phyloP scores from a whole-genome alignment of 2,113 vertebrate species.

The Andinoacara biseriatus region DNA sequence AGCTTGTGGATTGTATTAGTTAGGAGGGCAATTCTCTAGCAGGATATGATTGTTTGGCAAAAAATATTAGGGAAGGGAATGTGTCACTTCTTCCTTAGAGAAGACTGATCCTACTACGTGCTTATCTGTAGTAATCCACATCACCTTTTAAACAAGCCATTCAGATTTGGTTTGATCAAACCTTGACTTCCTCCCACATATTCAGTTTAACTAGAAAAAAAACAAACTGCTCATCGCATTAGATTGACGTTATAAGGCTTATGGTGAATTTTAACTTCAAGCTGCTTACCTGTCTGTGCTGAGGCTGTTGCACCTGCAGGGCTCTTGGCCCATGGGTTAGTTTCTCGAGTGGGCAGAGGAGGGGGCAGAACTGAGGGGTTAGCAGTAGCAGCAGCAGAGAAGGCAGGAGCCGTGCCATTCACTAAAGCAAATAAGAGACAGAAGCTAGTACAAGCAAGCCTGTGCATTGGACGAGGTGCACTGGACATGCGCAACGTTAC shows the following conservation, averaged over 20 bases:
- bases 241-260: background rate
- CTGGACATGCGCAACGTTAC: conserved; percentile 32
- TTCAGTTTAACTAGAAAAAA: background rate
- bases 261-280: background rate
- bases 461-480: background rate
- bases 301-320: conserved; percentile 81
- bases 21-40: background rate
- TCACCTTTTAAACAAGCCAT: background rate
- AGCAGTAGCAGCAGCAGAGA: conserved; percentile 76
- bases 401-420: conserved; percentile 90
- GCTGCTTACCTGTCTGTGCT: conserved; percentile 84
- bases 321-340: conserved; percentile 96
- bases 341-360: conserved; percentile 93
- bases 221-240: background rate
- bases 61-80: background rate
- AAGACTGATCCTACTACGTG: background rate
- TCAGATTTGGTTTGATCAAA: background rate
- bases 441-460: conserved; percentile 40
- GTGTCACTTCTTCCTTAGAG: background rate
- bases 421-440: conserved; percentile 88
- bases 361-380: conserved; percentile 85
- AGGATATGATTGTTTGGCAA: background rate
- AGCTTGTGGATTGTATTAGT: background rate
- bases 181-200: background rate
- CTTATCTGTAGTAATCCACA: background rate